Conservation (phyloP, 2,888 invertebrate species). For the Chrysina gloriosa region DNA sequence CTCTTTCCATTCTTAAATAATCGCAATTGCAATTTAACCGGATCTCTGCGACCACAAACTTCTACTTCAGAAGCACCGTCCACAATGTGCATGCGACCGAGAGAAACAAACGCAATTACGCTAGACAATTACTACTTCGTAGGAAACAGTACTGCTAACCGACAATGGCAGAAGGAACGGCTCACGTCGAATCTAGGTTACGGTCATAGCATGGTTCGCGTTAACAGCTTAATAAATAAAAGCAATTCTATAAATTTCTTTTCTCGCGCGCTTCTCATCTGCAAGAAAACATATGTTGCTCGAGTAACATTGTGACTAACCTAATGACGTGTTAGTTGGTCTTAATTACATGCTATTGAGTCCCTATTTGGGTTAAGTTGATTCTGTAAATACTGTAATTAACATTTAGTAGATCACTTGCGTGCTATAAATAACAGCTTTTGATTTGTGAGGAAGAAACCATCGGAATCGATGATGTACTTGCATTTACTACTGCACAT, state of each 20-base stretch:
- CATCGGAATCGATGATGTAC: too few relatives aligned
- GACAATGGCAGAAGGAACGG: conserved; percentile 12
- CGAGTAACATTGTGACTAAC: not conserved
- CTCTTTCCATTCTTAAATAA: conserved; percentile 1
- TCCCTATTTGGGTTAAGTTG: conserved; percentile 17
- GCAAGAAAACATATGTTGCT: not conserved
- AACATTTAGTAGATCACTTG: not conserved
- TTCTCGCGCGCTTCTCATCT: not conserved
- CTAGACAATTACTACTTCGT: conserved; percentile 3
- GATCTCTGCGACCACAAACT: conserved; percentile 24
- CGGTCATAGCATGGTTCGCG: not conserved
- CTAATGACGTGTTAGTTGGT: not conserved
- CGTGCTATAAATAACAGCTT: not conserved
- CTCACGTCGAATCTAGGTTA: not conserved
- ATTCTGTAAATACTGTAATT: not conserved
- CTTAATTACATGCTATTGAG: not conserved
- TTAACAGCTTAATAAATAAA: conserved; percentile 9
- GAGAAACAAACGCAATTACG: not conserved
- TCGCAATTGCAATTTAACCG: conserved; percentile 19
- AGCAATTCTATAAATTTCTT: conserved; percentile 1
- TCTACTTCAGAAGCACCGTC: conserved; percentile 3
- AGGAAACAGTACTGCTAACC: not conserved
- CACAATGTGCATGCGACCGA: not conserved
- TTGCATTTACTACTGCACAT: too few relatives aligned
- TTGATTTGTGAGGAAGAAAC: too few relatives aligned